Evolutionary conservation across 2,888 invertebrate genomes (phyloP).

Genomic region (Andrena fulva): DNA sequence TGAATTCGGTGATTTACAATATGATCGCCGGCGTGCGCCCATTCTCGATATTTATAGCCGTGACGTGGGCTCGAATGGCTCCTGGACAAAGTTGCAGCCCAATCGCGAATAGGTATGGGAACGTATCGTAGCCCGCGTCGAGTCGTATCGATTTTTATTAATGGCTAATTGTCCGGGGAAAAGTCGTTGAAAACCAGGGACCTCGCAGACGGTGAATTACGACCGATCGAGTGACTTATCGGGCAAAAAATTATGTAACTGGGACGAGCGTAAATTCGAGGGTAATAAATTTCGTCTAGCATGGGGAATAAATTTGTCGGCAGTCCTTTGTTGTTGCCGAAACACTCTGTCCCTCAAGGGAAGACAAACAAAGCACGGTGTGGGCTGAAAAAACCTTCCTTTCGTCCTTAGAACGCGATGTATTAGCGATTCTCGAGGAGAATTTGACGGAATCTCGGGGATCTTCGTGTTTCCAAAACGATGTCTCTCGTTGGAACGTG

Average conservation of each 20-base stretch:
- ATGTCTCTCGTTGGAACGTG: conserved; percentile 22
- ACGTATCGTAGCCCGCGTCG: neutral
- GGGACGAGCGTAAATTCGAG: conserved; percentile 10
- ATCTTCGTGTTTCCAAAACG: conserved; percentile 10
- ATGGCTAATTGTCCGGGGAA: neutral
- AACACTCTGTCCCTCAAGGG: neutral
- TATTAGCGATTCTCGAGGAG: neutral
- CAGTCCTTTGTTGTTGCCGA: neutral
- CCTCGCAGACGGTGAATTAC: neutral
- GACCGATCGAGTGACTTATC: conserved; percentile 2
- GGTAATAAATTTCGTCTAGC: neutral
- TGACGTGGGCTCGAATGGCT: conserved; percentile 4
- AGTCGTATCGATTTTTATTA: conserved; percentile 9
- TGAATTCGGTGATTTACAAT: conserved; percentile 49
- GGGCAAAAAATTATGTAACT: conserved; percentile 9
- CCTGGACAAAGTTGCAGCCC: neutral
- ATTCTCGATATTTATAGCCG: conserved; percentile 49
- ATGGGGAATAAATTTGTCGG: neutral
- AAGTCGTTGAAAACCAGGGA: neutral
- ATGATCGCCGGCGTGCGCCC: conserved; percentile 28
- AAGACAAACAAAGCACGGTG: neutral
- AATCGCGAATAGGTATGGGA: neutral
- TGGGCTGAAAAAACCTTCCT: neutral
- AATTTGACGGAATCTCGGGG: neutral
- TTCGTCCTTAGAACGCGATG: neutral